These are phyloP conservation scores for Calosoma granatense DNA, from an alignment of 1,140 invertebrate species.

Conservation along the genomic window DNA sequence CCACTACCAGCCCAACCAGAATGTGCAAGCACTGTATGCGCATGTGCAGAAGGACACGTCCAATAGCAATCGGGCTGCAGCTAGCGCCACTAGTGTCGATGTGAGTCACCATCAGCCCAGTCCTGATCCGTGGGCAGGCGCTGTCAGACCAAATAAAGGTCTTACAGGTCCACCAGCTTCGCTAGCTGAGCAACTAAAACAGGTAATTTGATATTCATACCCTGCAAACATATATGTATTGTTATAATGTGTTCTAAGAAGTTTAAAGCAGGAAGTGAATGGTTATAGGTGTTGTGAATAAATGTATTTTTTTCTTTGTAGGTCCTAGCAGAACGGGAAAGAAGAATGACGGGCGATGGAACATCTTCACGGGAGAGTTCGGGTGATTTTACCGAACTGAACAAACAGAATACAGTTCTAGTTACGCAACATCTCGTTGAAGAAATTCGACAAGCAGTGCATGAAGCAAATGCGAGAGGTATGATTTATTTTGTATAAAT, in stretches of 20 bases:
- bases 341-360: conserved; percentile 34
- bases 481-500: conserved; percentile 16
- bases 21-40: conserved; percentile 27
- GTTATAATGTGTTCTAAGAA: no score
- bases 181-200: conserved; percentile 72
- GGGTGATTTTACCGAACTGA: conserved; percentile 49
- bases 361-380: conserved; percentile 50
- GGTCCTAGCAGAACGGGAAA: conserved; percentile 33
- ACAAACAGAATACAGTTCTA: conserved; percentile 42
- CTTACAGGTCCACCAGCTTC: conserved; percentile 53
- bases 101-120: conserved; percentile 23
- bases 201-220: conserved; percentile 41
- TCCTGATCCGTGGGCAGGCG: conserved; percentile 27
- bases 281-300: no score
- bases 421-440: conserved; percentile 68
- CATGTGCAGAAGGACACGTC: conserved; percentile 28
- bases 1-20: conserved; percentile 12
- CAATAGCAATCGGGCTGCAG: background rate
- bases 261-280: no score
- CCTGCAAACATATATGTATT: no score
- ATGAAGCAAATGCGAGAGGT: conserved; percentile 73
- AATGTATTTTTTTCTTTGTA: conserved; percentile 13
- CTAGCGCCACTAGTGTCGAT: no score
- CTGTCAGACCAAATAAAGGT: conserved; percentile 18
- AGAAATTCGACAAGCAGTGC: conserved; percentile 73